Percentiles rank a stretch among this genome's conserved stretches.
These are phyloP conservation scores for Tachycineta bicolor DNA, from an alignment of 2,113 vertebrate species.

Conservation along the genomic window DNA sequence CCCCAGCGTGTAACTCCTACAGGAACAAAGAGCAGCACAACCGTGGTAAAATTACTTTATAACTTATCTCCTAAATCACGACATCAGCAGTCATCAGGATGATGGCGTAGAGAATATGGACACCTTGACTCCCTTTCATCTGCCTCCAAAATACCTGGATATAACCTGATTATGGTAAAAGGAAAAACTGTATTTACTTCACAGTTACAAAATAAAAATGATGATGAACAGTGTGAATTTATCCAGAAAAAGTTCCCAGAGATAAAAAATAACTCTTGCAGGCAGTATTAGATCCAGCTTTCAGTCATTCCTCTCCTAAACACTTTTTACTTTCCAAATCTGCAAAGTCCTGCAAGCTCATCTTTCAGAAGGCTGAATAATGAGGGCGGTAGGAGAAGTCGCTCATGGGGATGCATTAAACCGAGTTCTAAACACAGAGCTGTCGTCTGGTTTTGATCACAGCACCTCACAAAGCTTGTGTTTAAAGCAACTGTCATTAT, in stretches of 20 bases:
- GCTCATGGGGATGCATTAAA: background rate
- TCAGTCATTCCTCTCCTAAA: background rate
- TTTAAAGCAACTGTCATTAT: background rate
- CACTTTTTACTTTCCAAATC: background rate
- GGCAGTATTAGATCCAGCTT: background rate
- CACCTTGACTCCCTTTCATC: background rate
- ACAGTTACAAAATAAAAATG: rapidly evolving
- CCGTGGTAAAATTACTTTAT: background rate
- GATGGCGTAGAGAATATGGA: background rate
- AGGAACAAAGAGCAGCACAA: slow-evolving; percentile 2
- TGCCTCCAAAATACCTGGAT: background rate
- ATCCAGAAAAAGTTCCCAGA: background rate
- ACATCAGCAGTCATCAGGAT: background rate
- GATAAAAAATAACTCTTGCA: background rate
- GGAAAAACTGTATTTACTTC: background rate
- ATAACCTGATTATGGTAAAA: background rate
- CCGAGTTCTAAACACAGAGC: background rate
- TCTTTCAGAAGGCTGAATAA: background rate
- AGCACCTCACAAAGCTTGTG: background rate
- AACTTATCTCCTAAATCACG: background rate
- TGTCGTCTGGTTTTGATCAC: background rate
- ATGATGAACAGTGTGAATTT: background rate
- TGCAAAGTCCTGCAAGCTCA: background rate
- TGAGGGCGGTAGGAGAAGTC: background rate
- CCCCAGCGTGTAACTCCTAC: slow-evolving; percentile 90